Evolutionary conservation across 2,113 vertebrate genomes (phyloP).

Genomic region (Lampris incognitus): DNA sequence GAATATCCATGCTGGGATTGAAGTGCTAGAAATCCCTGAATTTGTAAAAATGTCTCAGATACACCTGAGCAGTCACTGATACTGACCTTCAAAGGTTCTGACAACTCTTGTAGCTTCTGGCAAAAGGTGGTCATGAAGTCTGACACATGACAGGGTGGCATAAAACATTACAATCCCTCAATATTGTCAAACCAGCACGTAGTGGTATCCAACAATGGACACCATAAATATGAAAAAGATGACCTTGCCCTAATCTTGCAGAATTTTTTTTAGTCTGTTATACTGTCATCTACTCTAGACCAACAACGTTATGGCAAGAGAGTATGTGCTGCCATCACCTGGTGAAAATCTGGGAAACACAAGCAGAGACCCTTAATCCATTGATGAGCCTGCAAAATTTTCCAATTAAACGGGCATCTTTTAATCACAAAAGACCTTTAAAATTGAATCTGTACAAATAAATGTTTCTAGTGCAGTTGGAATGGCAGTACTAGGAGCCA

Average conservation of each 20-base stretch:
- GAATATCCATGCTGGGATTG: too few species aligned
- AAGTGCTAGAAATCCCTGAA: too few species aligned
- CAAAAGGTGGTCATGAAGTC: not conserved
- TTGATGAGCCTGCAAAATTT: rapidly evolving
- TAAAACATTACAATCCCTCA: too few species aligned
- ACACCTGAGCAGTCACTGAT: not conserved
- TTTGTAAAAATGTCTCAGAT: not conserved
- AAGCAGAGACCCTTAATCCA: not conserved
- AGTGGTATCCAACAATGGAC: not conserved
- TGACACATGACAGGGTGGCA: not conserved
- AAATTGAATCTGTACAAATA: conserved; percentile 36
- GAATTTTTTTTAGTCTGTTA: not conserved
- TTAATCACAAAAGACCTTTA: conserved; percentile 56
- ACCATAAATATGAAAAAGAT: not conserved
- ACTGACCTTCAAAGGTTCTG: not conserved
- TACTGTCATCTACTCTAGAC: not conserved
- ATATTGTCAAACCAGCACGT: not conserved
- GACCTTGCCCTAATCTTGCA: not conserved
- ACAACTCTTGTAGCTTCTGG: not conserved
- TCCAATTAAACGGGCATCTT: conserved; percentile 10
- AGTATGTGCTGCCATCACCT: conserved; percentile 67
- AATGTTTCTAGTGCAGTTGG: conserved; percentile 43
- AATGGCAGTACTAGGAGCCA: conserved; percentile 13
- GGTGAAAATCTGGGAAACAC: conserved; percentile 31
- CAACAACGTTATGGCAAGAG: not conserved